Evolutionary conservation across 1,140 invertebrate genomes (phyloP), one percentile per base, ranked within the genome.

Genomic region (Agrypnia vestita): DNA sequence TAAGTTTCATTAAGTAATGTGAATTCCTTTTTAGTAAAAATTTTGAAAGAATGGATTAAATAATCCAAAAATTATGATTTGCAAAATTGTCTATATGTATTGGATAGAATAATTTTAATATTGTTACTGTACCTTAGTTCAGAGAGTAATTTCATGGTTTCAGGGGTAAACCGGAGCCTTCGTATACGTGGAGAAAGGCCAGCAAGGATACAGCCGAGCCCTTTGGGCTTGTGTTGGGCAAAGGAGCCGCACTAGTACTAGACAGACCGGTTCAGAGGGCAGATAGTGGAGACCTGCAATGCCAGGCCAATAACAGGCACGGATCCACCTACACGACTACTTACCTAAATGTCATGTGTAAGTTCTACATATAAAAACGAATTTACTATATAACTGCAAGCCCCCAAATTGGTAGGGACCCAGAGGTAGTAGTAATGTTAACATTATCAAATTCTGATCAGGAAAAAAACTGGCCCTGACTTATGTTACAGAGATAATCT

Each of bases 321-420:
- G 95, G 95, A 25, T 91, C 89, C 62, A 90, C 90, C 49, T 92
- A 91, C 61, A 92, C 91, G 9, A 91, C 91, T 10, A 92, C 93
- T 13, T 90, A 91, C 78, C 90, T 97, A 80, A 94, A 96, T 86
- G 95, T 96, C 59, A 91, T 94, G 88, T 96, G 95, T 96, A 90
- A 94, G 94, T 93, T 84, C n/a, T 8, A 25, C 35, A 47, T 17
- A 4, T 47, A 17, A 1, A 6, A 1, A 1, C 6, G 1, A 6
- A 35, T 35, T 35, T 35, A 35, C 25, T 35, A 6, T 35, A 35
- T 1, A 35, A 35, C 25, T 35, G 6, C 6, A 35, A 3, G 6
- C 25, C 25, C 25, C 25, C 6, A 35, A 35, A 35, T 35, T 35
- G 25, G 6, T 35, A 35, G 25, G 6, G 25, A 6, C 25, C 25